A percentile compares a stretch with the other conserved stretches of the same genome.
These are phyloP conservation scores for Maniola jurtina DNA, from an alignment of 1,140 invertebrate genomes.

Conservation along the genomic window DNA sequence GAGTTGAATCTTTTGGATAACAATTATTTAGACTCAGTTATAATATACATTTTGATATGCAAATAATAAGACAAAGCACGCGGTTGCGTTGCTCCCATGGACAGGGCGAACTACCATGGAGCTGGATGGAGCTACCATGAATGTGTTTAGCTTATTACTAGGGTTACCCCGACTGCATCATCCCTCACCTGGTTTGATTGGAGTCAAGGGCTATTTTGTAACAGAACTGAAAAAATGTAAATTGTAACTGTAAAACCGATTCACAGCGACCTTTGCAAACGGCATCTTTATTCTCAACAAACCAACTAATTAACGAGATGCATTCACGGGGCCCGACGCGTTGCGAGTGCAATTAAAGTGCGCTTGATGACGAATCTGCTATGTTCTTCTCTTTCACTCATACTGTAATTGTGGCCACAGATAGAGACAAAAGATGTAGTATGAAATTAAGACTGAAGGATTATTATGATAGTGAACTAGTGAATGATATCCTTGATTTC, in stretches of 20 bases:
- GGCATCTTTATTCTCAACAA: conserved; percentile 56
- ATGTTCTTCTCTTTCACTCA: conserved; percentile 31
- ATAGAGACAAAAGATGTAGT: conserved; percentile 1
- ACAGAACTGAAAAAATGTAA: not conserved
- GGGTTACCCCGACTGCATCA: too few species aligned
- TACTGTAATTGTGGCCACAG: not conserved
- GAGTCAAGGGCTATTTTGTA: too few species aligned
- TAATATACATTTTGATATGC: too few species aligned
- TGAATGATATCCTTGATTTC: conserved; percentile 3
- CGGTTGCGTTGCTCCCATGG: too few species aligned
- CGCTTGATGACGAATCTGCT: conserved; percentile 45
- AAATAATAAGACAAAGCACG: too few species aligned
- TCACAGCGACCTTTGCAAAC: conserved; percentile 27
- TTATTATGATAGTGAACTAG: conserved; percentile 2
- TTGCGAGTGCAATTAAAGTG: conserved; percentile 46
- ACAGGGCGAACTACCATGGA: too few species aligned
- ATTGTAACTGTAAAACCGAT: conserved; percentile 2
- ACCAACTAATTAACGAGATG: conserved; percentile 59
- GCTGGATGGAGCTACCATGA: too few species aligned
- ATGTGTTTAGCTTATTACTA: too few species aligned
- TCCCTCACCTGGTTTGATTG: too few species aligned
- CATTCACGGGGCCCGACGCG: conserved; percentile 36
- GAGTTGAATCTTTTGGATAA: too few species aligned
- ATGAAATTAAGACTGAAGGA: conserved; percentile 6
- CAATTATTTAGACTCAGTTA: too few species aligned